These are phyloP conservation scores for Altica lythri DNA, from an alignment of 2,888 invertebrate species.

Conservation along the genomic window DNA sequence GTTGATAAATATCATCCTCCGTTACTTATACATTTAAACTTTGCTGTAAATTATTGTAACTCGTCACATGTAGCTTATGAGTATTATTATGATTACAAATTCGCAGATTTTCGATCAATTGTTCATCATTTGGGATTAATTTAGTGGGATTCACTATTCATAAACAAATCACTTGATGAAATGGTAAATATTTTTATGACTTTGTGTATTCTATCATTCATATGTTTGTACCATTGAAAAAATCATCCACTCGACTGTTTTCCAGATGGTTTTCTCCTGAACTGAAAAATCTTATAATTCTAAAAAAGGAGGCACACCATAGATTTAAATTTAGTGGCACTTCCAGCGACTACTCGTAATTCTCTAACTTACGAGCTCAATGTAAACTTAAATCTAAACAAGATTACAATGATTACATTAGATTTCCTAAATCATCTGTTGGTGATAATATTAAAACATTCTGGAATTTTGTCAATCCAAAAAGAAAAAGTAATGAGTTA, in stretches of 20 bases:
- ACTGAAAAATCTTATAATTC: background rate
- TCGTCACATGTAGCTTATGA: too few relatives aligned
- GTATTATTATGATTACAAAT: too few relatives aligned
- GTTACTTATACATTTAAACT: too few relatives aligned
- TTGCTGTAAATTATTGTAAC: too few relatives aligned
- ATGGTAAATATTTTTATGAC: too few relatives aligned
- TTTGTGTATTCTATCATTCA: too few relatives aligned
- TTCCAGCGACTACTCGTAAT: background rate
- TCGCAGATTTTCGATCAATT: background rate
- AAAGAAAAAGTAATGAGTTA: background rate
- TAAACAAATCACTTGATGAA: background rate
- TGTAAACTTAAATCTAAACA: slow-evolving; percentile 2
- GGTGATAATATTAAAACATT: background rate
- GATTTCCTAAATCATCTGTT: background rate
- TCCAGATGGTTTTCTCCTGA: background rate
- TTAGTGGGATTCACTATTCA: too few relatives aligned
- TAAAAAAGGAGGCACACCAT: background rate
- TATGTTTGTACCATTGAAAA: too few relatives aligned
- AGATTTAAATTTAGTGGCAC: background rate
- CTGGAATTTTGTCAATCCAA: background rate
- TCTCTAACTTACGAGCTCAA: background rate
- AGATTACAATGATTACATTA: background rate
- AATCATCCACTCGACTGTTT: background rate
- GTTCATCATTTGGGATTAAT: background rate
- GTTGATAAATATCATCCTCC: too few relatives aligned